Evolutionary conservation across 92 coral and sea anemone species (phyloP).

Genomic region (Plumapathes pennacea): DNA sequence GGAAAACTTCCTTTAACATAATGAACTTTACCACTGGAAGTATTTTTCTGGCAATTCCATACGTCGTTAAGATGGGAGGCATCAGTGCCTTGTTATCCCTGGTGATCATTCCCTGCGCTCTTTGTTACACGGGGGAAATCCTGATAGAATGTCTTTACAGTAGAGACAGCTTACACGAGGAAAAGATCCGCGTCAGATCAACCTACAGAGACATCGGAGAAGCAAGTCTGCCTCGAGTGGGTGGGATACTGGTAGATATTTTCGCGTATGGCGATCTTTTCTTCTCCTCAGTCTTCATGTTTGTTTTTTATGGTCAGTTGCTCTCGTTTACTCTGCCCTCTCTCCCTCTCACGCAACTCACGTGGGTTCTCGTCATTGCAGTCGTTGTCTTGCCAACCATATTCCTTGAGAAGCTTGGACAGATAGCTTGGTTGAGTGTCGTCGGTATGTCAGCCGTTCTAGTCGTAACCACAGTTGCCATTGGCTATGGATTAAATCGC

Average conservation of each 20-base stretch:
- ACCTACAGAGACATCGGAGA: neutral
- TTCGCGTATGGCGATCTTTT: neutral
- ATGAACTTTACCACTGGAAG: neutral
- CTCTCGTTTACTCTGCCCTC: neutral
- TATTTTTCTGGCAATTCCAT: conserved; percentile 2
- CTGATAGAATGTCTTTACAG: neutral
- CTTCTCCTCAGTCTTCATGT: neutral
- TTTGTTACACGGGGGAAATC: conserved; percentile 3
- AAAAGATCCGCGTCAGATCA: conserved; percentile 1
- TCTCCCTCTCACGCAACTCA: neutral
- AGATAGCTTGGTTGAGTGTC: conserved; percentile 65
- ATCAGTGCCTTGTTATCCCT: neutral
- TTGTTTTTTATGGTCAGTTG: conserved; percentile 3
- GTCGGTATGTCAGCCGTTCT: conserved; percentile 28
- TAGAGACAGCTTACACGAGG: neutral
- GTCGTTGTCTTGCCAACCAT: neutral
- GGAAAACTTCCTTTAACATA: neutral
- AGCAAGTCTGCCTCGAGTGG: neutral
- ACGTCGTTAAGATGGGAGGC: neutral
- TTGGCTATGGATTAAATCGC: conserved; percentile 30
- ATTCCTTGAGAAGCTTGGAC: conserved; percentile 24
- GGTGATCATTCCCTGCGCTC: neutral
- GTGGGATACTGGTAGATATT: neutral
- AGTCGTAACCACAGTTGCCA: conserved; percentile 13
- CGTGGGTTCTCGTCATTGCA: neutral